A percentile compares a stretch with the other conserved stretches of the same genome.
Evolutionary conservation across 2,113 vertebrate species (phyloP).

Genomic region (Paralichthys olivaceus): DNA sequence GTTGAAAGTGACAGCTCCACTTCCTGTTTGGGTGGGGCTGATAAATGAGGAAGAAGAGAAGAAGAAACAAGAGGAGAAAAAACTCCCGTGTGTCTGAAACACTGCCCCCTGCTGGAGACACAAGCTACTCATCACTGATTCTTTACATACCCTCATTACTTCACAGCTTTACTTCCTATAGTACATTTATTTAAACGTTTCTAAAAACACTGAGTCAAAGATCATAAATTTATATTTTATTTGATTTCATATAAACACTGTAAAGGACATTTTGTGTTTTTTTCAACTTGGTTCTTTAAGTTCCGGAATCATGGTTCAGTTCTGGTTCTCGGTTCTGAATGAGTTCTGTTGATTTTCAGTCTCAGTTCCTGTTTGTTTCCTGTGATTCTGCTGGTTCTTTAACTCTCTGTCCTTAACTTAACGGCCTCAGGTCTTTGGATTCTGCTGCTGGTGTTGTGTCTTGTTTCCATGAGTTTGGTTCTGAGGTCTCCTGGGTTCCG

Average conservation of each 20-base stretch:
- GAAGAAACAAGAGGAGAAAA: constrained; percentile 13
- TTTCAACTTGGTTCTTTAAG: not conserved
- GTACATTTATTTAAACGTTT: not conserved
- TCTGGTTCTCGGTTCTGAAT: not conserved
- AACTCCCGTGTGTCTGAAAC: fast-evolving
- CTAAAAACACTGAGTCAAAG: not conserved
- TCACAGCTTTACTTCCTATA: too few species aligned
- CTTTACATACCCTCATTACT: not conserved
- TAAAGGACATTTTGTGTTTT: not conserved
- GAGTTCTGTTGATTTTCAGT: not conserved
- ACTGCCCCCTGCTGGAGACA: constrained; percentile 10
- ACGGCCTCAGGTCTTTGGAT: constrained; percentile 2
- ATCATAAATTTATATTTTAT: not conserved
- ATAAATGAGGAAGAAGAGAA: constrained; percentile 19
- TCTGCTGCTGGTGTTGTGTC: constrained; percentile 2
- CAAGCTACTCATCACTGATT: not conserved
- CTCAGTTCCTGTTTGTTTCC: not conserved
- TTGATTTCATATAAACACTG: not conserved
- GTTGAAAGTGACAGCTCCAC: not conserved
- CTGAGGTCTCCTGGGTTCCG: constrained; percentile 5
- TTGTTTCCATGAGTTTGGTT: not conserved
- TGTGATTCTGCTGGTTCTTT: not conserved
- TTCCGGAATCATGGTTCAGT: not conserved
- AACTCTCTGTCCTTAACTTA: not conserved
- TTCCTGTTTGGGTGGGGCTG: constrained; percentile 74